Conservation (phyloP, 2,888 invertebrate genomes). For the Dryococelus australis region DNA sequence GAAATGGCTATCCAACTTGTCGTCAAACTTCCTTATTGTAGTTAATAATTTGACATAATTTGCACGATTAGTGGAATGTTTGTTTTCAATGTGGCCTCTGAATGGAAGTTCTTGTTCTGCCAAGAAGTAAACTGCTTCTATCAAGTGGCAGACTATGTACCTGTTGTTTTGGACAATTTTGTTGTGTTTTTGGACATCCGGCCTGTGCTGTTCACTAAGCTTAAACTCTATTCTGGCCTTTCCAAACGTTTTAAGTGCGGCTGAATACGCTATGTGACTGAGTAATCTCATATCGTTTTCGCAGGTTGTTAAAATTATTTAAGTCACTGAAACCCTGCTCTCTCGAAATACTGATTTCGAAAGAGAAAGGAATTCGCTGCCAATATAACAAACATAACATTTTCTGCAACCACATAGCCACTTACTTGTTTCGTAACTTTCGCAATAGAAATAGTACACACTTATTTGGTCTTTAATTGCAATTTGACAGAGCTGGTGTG, state of each 20-base stretch:
- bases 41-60: conserved; percentile 40
- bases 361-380: conserved; percentile 28
- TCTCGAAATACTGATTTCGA: conserved; percentile 29
- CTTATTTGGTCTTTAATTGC: not conserved
- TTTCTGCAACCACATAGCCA: conserved; percentile 27
- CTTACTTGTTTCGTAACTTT: conserved; percentile 4
- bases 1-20: conserved; percentile 17
- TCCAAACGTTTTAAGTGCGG: conserved; percentile 25
- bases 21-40: conserved; percentile 23
- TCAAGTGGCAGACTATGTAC: conserved; percentile 29
- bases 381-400: conserved; percentile 32
- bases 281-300: conserved; percentile 30
- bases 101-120: conserved; percentile 25
- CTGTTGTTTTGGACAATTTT: conserved; percentile 21
- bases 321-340: not conserved
- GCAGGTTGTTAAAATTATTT: conserved; percentile 32
- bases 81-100: conserved; percentile 31
- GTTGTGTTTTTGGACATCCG: conserved; percentile 26
- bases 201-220: conserved; percentile 20
- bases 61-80: conserved; percentile 4
- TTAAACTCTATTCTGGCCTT: conserved; percentile 29
- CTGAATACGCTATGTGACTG: conserved; percentile 16
- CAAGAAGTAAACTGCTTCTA: conserved; percentile 30
- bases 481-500: not conserved
- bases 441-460: not conserved